Evolutionary conservation across 2,888 invertebrate species (phyloP).

Genomic region (Cantharis nigra): DNA sequence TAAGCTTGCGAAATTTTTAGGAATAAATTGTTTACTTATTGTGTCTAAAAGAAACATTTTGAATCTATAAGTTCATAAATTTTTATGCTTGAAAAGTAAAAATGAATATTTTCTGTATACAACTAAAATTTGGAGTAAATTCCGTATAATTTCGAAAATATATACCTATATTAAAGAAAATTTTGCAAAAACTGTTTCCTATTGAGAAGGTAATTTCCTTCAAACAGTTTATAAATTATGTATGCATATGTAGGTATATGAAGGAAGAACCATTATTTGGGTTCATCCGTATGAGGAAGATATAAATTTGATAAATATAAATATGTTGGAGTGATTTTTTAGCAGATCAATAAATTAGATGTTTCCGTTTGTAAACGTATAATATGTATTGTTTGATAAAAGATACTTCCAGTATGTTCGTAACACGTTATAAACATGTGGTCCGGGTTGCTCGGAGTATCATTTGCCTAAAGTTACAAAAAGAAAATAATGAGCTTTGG

Average conservation of each 20-base stretch:
- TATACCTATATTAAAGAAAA: too few species aligned
- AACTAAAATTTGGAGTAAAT: not conserved
- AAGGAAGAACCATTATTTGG: not conserved
- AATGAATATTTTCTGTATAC: not conserved
- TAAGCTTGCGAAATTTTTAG: not conserved
- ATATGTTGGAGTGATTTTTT: not conserved
- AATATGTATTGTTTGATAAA: not conserved
- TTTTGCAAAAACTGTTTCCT: too few species aligned
- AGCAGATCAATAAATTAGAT: not conserved
- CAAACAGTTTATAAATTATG: not conserved
- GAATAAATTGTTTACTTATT: not conserved
- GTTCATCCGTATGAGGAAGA: not conserved
- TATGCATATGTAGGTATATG: not conserved
- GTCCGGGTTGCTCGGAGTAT: not conserved
- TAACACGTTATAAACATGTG: not conserved
- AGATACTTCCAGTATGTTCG: not conserved
- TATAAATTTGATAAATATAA: not conserved
- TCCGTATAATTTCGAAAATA: not conserved
- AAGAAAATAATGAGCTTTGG: slow-evolving; percentile 19
- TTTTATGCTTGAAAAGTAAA: too few species aligned
- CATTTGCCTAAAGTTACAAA: slow-evolving; percentile 9
- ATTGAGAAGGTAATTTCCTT: not conserved
- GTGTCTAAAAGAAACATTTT: not conserved
- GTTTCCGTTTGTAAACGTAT: not conserved
- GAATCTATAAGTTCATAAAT: too few species aligned